Evolutionary conservation across 1,140 invertebrate species (phyloP), one percentile per base, ranked within the genome.

Genomic region (Samia ricini): DNA sequence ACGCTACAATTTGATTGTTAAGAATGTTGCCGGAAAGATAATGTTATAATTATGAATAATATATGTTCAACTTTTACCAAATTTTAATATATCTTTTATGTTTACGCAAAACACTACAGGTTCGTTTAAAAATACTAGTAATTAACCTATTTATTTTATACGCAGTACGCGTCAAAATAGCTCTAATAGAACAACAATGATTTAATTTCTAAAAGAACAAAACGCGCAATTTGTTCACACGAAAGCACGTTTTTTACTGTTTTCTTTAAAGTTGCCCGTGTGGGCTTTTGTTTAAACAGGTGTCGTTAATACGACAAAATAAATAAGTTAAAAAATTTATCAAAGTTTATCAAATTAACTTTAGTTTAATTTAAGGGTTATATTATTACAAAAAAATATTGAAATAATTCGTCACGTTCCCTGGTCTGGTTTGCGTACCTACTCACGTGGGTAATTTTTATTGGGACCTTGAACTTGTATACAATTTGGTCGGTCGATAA

Each of bases 381-480:
- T 42, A 15, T 15, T 42, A 15, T 15, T 42, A 42, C 12, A 49
- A 51, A 48, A 59, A 60, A 60, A 36, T 69, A 65, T 60, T 49
- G 60, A 66, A 70, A 74, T 72, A 76, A 72, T 68, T 71, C 73
- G 71, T 74, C 68, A 77, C 69, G 71, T 72, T 62, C 69, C 70
- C 61, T 75, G 61, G 72, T 63, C 65, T 68, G 71, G 50, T 54
- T 55, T 26, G 64, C 51, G 58, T 56, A n/a, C n/a, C n/a, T n/a
- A 59, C 62, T 76, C 72, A 81, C 76, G 78, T 81, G 81, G 76
- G 72, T 75, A 81, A 76, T 77, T 88, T 85, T 85, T 82, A 83
- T 83, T 81, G 76, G 74, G 82, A 72, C 83, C 85, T 84, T 86
- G 85, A 86, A 88, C 85, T 82, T 88, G 77, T 68, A 70, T 65